A percentile compares a stretch with the other conserved stretches of the same genome.
These are phyloP conservation scores for Andrena haemorrhoa DNA, from an alignment of 2,888 invertebrate genomes.

Conservation along the genomic window DNA sequence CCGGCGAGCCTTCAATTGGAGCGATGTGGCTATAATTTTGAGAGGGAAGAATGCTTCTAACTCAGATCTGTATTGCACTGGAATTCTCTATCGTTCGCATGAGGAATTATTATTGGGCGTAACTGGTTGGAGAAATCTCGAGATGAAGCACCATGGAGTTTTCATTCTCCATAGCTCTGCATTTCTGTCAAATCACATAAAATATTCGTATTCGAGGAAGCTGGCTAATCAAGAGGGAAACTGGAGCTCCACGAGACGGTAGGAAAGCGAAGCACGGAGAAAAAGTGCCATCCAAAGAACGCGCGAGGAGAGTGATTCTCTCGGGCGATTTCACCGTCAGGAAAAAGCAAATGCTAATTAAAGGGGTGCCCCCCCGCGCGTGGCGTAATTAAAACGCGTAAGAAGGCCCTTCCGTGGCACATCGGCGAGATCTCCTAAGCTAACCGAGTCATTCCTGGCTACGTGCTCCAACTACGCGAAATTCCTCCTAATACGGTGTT, in stretches of 20 bases:
- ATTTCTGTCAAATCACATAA: too few species aligned
- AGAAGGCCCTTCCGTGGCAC: slow-evolving; percentile 69
- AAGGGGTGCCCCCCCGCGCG: slow-evolving; percentile 21
- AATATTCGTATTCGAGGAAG: background rate
- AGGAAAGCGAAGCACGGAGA: background rate
- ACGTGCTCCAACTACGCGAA: slow-evolving; percentile 77
- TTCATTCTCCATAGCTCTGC: too few species aligned
- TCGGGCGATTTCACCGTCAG: slow-evolving; percentile 37
- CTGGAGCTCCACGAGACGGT: background rate
- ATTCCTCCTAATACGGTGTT: slow-evolving; percentile 76
- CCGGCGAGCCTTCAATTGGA: background rate
- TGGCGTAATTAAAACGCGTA: slow-evolving; percentile 54
- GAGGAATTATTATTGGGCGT: background rate
- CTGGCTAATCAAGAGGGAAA: background rate
- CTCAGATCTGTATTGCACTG: too few species aligned
- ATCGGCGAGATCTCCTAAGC: slow-evolving; percentile 78
- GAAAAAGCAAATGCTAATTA: slow-evolving; percentile 40
- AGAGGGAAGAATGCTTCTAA: too few species aligned
- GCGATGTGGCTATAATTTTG: too few species aligned
- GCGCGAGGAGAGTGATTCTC: slow-evolving; percentile 1
- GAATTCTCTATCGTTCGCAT: background rate
- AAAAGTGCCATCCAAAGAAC: background rate
- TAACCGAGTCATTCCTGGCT: slow-evolving; percentile 55
- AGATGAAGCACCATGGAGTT: background rate
- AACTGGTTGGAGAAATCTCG: background rate